These are phyloP conservation scores for Hypselothyrea guttata DNA, from an alignment of 2,888 invertebrate species.

Conservation along the genomic window DNA sequence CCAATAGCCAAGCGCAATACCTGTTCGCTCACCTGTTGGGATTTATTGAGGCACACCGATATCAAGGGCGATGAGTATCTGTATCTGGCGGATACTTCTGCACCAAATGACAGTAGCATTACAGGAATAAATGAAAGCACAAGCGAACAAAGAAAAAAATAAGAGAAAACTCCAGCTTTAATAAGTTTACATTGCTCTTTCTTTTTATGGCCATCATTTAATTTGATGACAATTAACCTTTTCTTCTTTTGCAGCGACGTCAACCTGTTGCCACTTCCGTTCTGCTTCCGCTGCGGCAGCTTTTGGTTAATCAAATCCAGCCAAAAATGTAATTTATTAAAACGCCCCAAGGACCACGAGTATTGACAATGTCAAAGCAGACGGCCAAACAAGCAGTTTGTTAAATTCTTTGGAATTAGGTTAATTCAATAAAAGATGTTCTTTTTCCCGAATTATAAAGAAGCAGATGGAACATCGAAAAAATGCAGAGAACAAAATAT, in stretches of 20 bases:
- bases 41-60: constrained; percentile 10
- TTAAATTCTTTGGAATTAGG: constrained; percentile 44
- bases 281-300: constrained; percentile 8
- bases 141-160: not conserved
- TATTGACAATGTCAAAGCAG: constrained; percentile 19
- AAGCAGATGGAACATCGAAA: too few relatives aligned
- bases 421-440: constrained; percentile 47
- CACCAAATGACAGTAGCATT: too few relatives aligned
- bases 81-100: constrained; percentile 29
- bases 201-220: constrained; percentile 4
- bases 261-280: constrained; percentile 60
- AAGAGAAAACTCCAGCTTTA: constrained; percentile 8
- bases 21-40: constrained; percentile 42
- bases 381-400: constrained; percentile 25
- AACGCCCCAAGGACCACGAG: constrained; percentile 33
- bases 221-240: constrained; percentile 10
- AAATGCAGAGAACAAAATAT: too few relatives aligned
- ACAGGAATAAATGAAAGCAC: too few relatives aligned
- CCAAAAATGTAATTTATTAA: constrained; percentile 61
- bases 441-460: not conserved
- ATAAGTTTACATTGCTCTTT: not conserved
- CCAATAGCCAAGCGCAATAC: constrained; percentile 32
- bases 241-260: constrained; percentile 5
- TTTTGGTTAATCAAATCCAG: constrained; percentile 52
- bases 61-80: constrained; percentile 17